A percentile compares a stretch with the other conserved stretches of the same genome.
phyloP scores from a whole-genome alignment of 2,113 vertebrate genomes.

The Melanerpes aurifrons region DNA sequence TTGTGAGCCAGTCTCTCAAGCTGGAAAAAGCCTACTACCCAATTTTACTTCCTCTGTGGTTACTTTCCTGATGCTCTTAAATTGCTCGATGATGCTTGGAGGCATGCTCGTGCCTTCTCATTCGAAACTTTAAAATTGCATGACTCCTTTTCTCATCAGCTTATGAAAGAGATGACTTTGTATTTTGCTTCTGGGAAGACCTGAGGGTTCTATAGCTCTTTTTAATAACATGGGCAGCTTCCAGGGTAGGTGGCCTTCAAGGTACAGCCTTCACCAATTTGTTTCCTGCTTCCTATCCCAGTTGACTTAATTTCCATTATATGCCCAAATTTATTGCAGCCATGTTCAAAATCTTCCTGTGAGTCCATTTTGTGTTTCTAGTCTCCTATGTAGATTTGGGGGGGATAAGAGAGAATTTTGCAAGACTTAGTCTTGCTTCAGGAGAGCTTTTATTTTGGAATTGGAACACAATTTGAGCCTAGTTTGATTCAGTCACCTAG shows the following conservation, averaged over 20 bases:
- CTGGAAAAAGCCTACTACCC: background rate
- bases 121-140: background rate
- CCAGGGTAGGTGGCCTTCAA: background rate
- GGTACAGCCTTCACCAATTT: background rate
- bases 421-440: background rate
- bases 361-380: background rate
- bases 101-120: background rate
- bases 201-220: background rate
- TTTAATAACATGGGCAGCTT: background rate
- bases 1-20: background rate
- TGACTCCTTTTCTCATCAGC: background rate
- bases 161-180: constrained; percentile 24
- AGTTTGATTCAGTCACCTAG: background rate
- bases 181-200: background rate
- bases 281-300: background rate
- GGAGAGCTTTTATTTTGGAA: background rate
- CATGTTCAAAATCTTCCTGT: background rate
- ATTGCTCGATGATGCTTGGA: background rate
- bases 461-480: background rate
- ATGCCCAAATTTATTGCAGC: background rate
- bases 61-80: constrained; percentile 14
- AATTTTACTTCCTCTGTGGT: background rate
- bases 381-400: background rate
- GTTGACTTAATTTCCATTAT: background rate
- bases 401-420: background rate